Evolutionary conservation across 2,797 vertebrate species (phyloP).

Genomic region (Margarornis squamiger): DNA sequence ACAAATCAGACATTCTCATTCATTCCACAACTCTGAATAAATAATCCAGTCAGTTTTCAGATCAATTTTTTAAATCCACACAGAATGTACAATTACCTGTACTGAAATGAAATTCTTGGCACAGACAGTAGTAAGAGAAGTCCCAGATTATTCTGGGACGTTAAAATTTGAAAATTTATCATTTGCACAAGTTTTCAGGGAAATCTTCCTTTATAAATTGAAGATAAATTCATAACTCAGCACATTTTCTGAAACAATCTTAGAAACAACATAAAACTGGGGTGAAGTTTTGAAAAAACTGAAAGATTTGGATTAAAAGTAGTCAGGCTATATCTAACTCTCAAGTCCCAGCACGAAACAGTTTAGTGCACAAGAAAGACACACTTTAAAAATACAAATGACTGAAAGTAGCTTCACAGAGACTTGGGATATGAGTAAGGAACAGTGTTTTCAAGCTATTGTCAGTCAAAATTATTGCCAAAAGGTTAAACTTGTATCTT

Average conservation of each 20-base stretch:
- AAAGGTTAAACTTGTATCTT: not conserved
- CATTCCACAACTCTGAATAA: not conserved
- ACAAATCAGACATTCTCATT: not conserved
- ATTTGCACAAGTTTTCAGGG: not conserved
- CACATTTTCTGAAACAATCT: not conserved
- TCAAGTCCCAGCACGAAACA: not conserved
- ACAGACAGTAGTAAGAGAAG: not conserved
- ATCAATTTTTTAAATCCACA: not conserved
- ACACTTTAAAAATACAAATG: not conserved
- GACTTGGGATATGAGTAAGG: accelerated
- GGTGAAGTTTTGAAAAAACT: not conserved
- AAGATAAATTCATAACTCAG: not conserved
- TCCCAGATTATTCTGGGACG: not conserved
- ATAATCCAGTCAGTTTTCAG: not conserved
- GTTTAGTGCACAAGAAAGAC: not conserved
- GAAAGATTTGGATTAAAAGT: not conserved
- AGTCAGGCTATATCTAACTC: not conserved
- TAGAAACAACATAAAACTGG: not conserved
- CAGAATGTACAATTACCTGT: not conserved
- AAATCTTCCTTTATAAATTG: not conserved
- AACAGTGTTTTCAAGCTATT: not conserved
- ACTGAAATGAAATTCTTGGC: not conserved
- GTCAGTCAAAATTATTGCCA: not conserved
- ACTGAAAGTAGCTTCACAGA: not conserved
- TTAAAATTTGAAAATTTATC: not conserved